phyloP scores from a whole-genome alignment of 2,797 vertebrate species.

The Pantherophis alleghaniensis region DNA sequence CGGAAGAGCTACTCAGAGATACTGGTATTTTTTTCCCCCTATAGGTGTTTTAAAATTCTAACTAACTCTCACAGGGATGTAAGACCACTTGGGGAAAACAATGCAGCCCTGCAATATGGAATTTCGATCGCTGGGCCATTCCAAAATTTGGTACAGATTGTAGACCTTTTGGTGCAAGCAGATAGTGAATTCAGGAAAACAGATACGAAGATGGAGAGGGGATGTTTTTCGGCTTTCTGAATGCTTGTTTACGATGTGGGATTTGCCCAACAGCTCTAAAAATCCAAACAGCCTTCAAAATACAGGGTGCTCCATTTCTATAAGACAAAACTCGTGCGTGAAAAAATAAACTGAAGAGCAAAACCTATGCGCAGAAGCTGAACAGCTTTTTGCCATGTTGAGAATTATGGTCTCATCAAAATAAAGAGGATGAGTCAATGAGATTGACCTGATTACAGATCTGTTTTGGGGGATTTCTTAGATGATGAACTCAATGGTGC shows the following conservation, averaged over 20 bases:
- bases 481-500: background rate
- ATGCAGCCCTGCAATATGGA: background rate
- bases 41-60: background rate
- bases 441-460: background rate
- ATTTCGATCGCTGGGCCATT: background rate
- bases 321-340: background rate
- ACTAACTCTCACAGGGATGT: background rate
- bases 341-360: background rate
- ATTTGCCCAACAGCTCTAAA: background rate
- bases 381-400: background rate
- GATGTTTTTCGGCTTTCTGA: background rate
- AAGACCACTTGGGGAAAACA: too few relatives aligned
- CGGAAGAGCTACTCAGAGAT: background rate
- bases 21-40: accelerated
- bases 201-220: background rate
- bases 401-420: background rate
- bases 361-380: background rate
- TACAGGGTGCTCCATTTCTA: background rate
- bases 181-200: background rate
- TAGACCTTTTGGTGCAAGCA: background rate
- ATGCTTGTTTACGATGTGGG: too few relatives aligned
- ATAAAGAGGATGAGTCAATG: background rate
- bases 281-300: background rate
- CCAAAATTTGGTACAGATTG: background rate
- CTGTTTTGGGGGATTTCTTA: background rate